Evolutionary conservation across 2,888 invertebrate genomes (phyloP).

Genomic region (Lottia scabra): DNA sequence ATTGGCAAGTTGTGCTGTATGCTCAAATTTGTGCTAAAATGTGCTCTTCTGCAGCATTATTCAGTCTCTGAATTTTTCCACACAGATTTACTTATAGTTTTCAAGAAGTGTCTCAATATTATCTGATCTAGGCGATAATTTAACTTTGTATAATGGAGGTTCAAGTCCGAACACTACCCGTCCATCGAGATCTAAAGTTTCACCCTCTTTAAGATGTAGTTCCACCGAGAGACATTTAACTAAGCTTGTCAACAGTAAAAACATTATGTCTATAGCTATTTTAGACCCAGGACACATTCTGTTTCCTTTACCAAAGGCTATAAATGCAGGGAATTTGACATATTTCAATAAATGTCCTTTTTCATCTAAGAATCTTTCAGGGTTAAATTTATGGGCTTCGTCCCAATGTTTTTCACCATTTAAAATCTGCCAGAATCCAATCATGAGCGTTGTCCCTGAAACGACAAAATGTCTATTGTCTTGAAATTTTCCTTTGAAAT

Average conservation of each 20-base stretch:
- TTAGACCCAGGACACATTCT: neutral
- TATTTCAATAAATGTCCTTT: neutral
- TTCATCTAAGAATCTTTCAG: neutral
- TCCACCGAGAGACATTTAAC: neutral
- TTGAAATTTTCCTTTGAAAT: too few relatives aligned
- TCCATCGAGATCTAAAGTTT: neutral
- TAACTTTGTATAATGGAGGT: neutral
- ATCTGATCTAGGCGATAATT: neutral
- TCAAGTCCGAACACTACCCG: neutral
- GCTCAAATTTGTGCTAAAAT: too few relatives aligned
- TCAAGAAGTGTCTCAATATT: too few relatives aligned
- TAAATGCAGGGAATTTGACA: neutral
- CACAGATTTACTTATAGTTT: too few relatives aligned
- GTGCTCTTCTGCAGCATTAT: too few relatives aligned
- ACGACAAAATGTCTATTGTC: neutral
- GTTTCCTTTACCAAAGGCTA: neutral
- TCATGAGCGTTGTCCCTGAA: neutral
- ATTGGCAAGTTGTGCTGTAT: too few relatives aligned
- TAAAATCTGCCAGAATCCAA: neutral
- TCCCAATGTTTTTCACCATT: neutral
- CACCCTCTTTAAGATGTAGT: neutral
- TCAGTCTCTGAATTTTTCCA: too few relatives aligned
- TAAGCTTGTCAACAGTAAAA: neutral
- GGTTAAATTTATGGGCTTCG: neutral
- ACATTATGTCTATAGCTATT: neutral